These are phyloP conservation scores for Drosophila pandora DNA, from an alignment of 1,140 invertebrate species.

Conservation along the genomic window DNA sequence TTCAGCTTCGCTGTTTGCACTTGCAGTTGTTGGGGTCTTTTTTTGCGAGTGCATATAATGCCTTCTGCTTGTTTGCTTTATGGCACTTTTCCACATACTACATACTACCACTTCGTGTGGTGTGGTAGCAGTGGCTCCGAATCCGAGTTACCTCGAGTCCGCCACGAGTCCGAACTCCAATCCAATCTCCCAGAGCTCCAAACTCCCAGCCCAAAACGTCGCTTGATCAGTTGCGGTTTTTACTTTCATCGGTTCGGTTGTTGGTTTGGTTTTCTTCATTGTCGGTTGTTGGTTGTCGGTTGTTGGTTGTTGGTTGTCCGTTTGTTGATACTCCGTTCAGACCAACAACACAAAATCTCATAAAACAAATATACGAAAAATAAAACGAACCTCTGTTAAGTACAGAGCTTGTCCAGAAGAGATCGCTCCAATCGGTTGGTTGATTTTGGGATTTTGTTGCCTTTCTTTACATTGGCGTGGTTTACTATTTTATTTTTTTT, in stretches of 20 bases:
- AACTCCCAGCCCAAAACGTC: conserved; percentile 47
- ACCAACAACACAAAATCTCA: conserved; percentile 2
- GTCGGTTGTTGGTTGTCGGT: background rate
- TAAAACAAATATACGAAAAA: background rate
- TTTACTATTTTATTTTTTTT: conserved; percentile 1
- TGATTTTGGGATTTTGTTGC: conserved; percentile 10
- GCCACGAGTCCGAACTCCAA: conserved; percentile 20
- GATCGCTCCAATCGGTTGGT: conserved; percentile 16
- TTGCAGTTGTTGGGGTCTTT: conserved; percentile 51
- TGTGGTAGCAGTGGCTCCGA: conserved; percentile 4
- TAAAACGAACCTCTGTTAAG: background rate
- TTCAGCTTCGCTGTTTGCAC: conserved; percentile 38
- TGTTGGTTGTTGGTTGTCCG: conserved; percentile 36
- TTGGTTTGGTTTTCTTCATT: background rate
- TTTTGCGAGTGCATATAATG: conserved; percentile 62
- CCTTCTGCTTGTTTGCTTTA: conserved; percentile 72
- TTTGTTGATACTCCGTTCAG: background rate
- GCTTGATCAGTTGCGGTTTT: conserved; percentile 83
- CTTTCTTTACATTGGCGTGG: conserved; percentile 42
- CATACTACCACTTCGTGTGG: background rate
- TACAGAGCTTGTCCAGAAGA: conserved; percentile 20
- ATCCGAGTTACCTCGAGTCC: conserved; percentile 16
- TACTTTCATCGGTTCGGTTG: conserved; percentile 82
- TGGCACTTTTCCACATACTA: conserved; percentile 49
- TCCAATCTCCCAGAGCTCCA: conserved; percentile 42